Percentiles rank a stretch among this genome's conserved stretches.
Evolutionary conservation across 2,113 vertebrate species (phyloP).

Genomic region (Raja brachyura): DNA sequence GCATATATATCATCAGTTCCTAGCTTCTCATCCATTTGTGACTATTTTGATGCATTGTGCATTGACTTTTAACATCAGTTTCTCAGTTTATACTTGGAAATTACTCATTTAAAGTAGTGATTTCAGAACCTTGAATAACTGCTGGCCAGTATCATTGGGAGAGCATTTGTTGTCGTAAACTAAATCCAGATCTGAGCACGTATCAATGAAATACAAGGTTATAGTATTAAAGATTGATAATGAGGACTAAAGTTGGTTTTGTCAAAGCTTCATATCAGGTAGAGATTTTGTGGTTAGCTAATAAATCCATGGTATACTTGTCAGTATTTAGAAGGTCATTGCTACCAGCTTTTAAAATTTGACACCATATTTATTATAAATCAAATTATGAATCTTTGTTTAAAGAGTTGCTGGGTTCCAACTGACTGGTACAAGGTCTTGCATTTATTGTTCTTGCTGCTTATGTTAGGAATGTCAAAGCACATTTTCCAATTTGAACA

Average conservation of each 20-base stretch:
- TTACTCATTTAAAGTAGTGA: not conserved
- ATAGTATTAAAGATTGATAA: not conserved
- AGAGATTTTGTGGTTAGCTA: not conserved
- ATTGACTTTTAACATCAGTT: not conserved
- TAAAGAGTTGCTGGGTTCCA: not conserved
- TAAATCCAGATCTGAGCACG: not conserved
- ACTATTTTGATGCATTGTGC: not conserved
- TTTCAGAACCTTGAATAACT: not conserved
- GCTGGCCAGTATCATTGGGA: not conserved
- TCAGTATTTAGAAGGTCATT: not conserved
- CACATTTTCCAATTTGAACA: not conserved
- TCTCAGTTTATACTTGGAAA: not conserved
- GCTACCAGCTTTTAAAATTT: not conserved
- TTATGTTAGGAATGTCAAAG: not conserved
- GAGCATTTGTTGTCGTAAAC: not conserved
- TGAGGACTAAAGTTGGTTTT: not conserved
- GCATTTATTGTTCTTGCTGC: not conserved
- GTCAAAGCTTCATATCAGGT: not conserved
- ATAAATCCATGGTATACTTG: not conserved
- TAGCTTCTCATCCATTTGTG: no score
- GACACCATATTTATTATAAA: not conserved
- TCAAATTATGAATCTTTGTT: not conserved
- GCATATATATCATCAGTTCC: no score
- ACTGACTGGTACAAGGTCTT: not conserved
- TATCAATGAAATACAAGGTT: not conserved